A percentile compares a stretch with the other conserved stretches of the same genome.
phyloP scores from a whole-genome alignment of 2,113 vertebrate species.

The Melanerpes formicivorus region DNA sequence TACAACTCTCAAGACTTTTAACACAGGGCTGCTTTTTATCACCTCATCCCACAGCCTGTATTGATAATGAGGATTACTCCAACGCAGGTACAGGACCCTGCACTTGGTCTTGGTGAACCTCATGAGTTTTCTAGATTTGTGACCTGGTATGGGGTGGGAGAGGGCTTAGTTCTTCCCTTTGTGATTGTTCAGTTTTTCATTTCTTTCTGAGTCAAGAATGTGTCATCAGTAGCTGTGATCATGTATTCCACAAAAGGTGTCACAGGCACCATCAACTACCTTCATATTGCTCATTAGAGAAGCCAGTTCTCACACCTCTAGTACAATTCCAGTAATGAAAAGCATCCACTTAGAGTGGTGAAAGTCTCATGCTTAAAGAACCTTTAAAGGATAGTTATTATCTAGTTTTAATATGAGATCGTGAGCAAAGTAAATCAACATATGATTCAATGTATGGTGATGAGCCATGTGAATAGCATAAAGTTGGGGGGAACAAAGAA shows the following conservation, averaged over 20 bases:
- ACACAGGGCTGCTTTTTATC: too few species aligned
- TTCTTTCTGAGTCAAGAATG: neutral
- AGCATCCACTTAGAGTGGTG: neutral
- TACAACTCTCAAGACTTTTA: too few species aligned
- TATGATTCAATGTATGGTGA: neutral
- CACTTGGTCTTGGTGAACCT: too few species aligned
- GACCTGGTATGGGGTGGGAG: too few species aligned
- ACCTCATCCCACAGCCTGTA: too few species aligned
- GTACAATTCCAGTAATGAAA: neutral
- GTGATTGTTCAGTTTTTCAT: neutral
- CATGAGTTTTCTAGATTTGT: neutral
- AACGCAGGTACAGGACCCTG: too few species aligned
- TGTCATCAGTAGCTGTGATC: neutral
- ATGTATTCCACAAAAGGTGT: neutral
- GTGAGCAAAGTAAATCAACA: neutral
- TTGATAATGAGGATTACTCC: too few species aligned
- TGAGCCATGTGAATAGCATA: neutral
- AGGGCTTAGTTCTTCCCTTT: neutral
- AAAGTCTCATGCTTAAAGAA: neutral
- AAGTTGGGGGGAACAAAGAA: neutral
- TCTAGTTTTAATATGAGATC: neutral
- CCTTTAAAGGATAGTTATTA: neutral
- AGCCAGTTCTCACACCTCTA: neutral
- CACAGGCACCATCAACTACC: neutral
- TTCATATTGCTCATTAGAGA: neutral